Percentiles rank a stretch among this genome's conserved stretches.
Evolutionary conservation across 92 coral and sea anemone genomes (phyloP).

Genomic region (Zoanthus solanderi): DNA sequence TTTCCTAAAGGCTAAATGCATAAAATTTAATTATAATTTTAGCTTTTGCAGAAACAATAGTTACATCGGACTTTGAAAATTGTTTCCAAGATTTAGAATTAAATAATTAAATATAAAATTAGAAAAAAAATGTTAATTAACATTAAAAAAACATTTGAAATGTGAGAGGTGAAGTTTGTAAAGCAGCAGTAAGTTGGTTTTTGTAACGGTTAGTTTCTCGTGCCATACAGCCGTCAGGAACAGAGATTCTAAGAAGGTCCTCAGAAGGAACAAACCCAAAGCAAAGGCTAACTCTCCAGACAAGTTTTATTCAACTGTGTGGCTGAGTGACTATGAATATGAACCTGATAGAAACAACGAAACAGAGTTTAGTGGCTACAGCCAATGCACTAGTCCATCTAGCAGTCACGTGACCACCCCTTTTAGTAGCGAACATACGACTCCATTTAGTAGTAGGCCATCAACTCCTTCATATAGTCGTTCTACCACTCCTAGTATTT

Average conservation of each 20-base stretch:
- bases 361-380: conserved; percentile 73
- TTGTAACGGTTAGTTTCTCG: conserved; percentile 62
- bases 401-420: conserved; percentile 94
- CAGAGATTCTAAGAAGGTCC: conserved; percentile 86
- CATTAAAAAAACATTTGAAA: neutral
- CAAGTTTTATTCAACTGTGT: conserved; percentile 99
- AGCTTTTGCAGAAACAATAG: no score
- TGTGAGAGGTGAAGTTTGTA: neutral
- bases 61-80: neutral
- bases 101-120: neutral
- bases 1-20: no score
- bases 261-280: conserved; percentile 87
- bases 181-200: neutral
- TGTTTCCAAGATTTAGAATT: neutral
- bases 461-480: conserved; percentile 91
- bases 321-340: conserved; percentile 99
- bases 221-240: conserved; percentile 74
- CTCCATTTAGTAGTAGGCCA: conserved; percentile 85
- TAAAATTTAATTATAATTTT: no score
- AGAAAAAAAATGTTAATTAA: no score
- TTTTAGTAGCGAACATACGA: conserved; percentile 86
- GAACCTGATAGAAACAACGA: conserved; percentile 93
- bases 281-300: conserved; percentile 78
- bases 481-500: conserved; percentile 85
- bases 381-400: conserved; percentile 81